Evolutionary conservation across 1,140 invertebrate genomes (phyloP), one percentile per base, ranked within the genome.

Genomic region (Ostrea denselamellosa): DNA sequence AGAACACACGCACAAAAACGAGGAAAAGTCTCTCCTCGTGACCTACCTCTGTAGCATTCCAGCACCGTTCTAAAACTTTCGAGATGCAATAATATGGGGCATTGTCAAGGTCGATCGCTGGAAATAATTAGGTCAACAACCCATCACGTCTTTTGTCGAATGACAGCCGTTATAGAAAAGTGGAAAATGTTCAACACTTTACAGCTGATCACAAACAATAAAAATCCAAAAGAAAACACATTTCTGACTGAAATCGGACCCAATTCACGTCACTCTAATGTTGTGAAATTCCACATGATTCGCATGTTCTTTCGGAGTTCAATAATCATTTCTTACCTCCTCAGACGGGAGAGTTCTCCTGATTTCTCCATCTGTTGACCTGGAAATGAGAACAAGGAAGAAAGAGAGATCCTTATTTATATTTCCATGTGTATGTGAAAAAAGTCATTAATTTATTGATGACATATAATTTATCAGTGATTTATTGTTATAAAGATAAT

Each of bases 241-340:
- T 58, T 58, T 19, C 14, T 5, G 19, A 19, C 14, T 58, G 56
- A 58, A 25, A 12, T 71, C 28, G 28, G 3, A 34, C 22, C 28
- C 8, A 25, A 28, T 58, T 12, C 68, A 25, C 28, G 28, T 25
- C 22, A 28, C 8, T 25, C 68, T 25, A 25, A 14, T 71, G 68
- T 71, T 71, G 68, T 71, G 28, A 71, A 71, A 71, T 71, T 25
- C 68, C 68, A 71, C 68, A 71, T 71, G 68, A 71, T 71, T 71
- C 68, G n/a, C 68, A 71, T 71, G 68, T 71, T 71, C 25, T 71
- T 19, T 71, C 22, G 12, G 25, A 34, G 68, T 71, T 71, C 22
- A 58, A 58, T 71, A 14, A 62, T 28, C 22, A 71, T 71, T 71
- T 71, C 68, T 71, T 71, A 71, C 68, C 68, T 71, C 68, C 68